phyloP scores from a whole-genome alignment of 1,140 invertebrate genomes.

The Nasonia longicornis region DNA sequence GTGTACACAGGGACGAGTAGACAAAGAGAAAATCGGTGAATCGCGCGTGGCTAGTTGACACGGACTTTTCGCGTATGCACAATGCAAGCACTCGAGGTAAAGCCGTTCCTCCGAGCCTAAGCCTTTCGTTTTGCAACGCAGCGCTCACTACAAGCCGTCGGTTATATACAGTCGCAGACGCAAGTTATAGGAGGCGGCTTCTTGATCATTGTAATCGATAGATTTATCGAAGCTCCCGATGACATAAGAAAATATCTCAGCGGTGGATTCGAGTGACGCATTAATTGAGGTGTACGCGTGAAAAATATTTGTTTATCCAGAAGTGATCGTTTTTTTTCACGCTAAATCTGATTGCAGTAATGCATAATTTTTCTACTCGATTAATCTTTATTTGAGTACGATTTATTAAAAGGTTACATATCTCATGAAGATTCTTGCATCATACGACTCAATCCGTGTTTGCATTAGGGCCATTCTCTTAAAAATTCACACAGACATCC shows the following conservation, averaged over 20 bases:
- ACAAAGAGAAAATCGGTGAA: not conserved
- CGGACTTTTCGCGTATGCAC: not conserved
- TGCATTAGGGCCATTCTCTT: no score
- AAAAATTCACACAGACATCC: no score
- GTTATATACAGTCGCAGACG: not conserved
- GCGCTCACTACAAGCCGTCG: not conserved
- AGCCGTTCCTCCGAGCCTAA: not conserved
- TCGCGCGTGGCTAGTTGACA: not conserved
- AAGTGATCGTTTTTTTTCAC: not conserved
- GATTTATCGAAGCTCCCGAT: not conserved
- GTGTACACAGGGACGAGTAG: not conserved
- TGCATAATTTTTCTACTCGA: no score
- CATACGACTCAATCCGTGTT: no score
- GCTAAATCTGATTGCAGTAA: not conserved
- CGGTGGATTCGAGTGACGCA: not conserved
- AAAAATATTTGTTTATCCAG: not conserved
- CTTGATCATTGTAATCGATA: not conserved
- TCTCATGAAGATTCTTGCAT: no score
- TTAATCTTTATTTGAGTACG: no score
- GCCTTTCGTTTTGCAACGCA: slow-evolving; percentile 16
- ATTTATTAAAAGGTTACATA: no score
- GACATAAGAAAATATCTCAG: not conserved
- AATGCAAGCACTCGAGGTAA: not conserved
- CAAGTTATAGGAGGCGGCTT: not conserved
- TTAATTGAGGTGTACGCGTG: not conserved